These are phyloP conservation scores for Mesembrinibis cayennensis DNA, from an alignment of 2,113 vertebrate genomes.

Conservation along the genomic window DNA sequence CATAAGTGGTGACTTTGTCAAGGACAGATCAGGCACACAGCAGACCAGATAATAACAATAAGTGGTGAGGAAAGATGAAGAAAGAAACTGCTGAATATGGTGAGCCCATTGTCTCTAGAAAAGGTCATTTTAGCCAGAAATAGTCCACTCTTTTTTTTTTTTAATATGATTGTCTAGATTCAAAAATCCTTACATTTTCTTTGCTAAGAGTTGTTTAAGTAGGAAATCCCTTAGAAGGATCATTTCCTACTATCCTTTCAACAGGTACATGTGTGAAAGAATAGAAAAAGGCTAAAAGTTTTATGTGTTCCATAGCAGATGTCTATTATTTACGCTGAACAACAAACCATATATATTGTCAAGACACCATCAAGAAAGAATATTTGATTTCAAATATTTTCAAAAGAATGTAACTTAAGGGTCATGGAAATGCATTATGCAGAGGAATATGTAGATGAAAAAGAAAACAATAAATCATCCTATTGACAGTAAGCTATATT, in stretches of 20 bases:
- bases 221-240: neutral
- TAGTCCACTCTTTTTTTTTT: neutral
- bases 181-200: neutral
- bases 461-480: neutral
- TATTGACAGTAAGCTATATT: neutral
- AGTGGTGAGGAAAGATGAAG: neutral
- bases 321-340: neutral
- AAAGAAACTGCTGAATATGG: neutral
- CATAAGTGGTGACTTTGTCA: neutral
- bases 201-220: neutral
- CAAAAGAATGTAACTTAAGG: neutral
- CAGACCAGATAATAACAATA: neutral
- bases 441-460: neutral
- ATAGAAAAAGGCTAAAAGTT: neutral
- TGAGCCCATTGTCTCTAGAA: neutral
- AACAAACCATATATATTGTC: neutral
- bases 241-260: neutral
- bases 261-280: neutral
- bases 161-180: neutral
- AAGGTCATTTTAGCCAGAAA: neutral
- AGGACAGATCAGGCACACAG: neutral
- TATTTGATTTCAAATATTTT: neutral
- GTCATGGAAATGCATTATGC: neutral
- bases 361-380: neutral
- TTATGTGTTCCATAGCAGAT: neutral